These are phyloP conservation scores for Amblyopsis rosae DNA, from an alignment of 2,113 vertebrate species.

Conservation along the genomic window DNA sequence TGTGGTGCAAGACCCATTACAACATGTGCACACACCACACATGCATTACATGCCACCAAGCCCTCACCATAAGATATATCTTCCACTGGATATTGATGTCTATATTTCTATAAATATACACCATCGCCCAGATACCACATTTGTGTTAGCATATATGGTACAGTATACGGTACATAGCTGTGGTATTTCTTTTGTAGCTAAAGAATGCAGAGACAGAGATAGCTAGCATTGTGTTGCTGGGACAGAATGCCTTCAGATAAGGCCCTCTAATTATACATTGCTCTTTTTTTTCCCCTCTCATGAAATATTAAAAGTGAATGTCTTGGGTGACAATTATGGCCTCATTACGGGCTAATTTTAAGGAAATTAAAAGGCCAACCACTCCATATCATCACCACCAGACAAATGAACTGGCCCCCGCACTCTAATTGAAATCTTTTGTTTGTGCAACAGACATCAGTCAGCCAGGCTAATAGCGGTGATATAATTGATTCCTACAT, in stretches of 20 bases:
- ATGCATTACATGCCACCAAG: conserved; percentile 53
- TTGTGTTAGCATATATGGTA: neutral
- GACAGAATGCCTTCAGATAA: conserved; percentile 69
- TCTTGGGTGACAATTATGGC: conserved; percentile 67
- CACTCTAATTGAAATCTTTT: conserved; percentile 74
- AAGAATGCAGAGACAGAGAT: conserved; percentile 47
- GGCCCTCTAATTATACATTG: conserved; percentile 67
- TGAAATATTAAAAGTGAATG: conserved; percentile 66
- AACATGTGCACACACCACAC: conserved; percentile 44
- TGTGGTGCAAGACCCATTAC: conserved; percentile 54
- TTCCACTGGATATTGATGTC: conserved; percentile 33
- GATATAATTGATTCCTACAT: conserved; percentile 73
- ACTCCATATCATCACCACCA: conserved; percentile 66
- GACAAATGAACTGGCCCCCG: conserved; percentile 66
- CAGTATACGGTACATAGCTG: conserved; percentile 24
- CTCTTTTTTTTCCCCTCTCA: conserved; percentile 55
- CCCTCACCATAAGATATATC: conserved; percentile 45
- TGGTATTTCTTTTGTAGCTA: conserved; percentile 52
- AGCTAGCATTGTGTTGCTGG: conserved; percentile 62
- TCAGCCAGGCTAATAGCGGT: conserved; percentile 65
- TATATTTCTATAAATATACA: conserved; percentile 6
- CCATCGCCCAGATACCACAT: conserved; percentile 25
- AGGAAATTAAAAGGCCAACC: conserved; percentile 76
- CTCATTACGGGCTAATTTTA: conserved; percentile 74
- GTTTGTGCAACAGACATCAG: conserved; percentile 74